A percentile compares a stretch with the other conserved stretches of the same genome.
Conservation (phyloP, 2,888 invertebrate species). For the Myathropa florea region DNA sequence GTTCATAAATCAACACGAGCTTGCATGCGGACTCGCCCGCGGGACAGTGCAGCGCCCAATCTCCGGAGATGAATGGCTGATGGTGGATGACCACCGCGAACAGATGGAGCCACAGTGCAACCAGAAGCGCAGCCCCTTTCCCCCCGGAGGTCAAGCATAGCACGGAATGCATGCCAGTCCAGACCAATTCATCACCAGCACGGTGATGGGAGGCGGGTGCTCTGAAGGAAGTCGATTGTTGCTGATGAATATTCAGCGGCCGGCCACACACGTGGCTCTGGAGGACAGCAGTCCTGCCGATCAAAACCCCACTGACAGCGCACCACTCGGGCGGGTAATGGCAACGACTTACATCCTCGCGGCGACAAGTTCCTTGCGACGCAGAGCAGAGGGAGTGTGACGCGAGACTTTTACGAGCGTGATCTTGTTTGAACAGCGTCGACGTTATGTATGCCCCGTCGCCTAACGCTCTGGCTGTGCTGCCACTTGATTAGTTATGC, state of each 20-base stretch:
- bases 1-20: conserved; percentile 62
- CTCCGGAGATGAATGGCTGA: conserved; percentile 49
- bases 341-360: conserved; percentile 52
- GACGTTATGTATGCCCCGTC: conserved; percentile 39
- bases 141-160: conserved; percentile 47
- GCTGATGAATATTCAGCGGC: conserved; percentile 62
- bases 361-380: conserved; percentile 66
- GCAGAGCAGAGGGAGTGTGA: conserved; percentile 27
- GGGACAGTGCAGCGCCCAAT: background rate
- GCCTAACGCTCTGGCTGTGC: conserved; percentile 18
- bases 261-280: conserved; percentile 49
- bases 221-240: conserved; percentile 29
- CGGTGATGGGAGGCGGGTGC: background rate
- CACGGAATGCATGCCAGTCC: conserved; percentile 28
- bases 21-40: conserved; percentile 38
- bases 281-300: conserved; percentile 36
- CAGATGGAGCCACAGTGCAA: conserved; percentile 50
- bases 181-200: conserved; percentile 35
- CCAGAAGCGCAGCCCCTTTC: conserved; percentile 48
- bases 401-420: conserved; percentile 48
- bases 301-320: background rate
- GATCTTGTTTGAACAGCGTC: conserved; percentile 60
- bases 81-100: conserved; percentile 22
- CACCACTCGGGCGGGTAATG: background rate
- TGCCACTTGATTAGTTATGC: conserved; percentile 67